Evolutionary conservation across 2,113 vertebrate genomes (phyloP), one percentile per base, ranked within the genome.

Genomic region (Cyanistes caeruleus): DNA sequence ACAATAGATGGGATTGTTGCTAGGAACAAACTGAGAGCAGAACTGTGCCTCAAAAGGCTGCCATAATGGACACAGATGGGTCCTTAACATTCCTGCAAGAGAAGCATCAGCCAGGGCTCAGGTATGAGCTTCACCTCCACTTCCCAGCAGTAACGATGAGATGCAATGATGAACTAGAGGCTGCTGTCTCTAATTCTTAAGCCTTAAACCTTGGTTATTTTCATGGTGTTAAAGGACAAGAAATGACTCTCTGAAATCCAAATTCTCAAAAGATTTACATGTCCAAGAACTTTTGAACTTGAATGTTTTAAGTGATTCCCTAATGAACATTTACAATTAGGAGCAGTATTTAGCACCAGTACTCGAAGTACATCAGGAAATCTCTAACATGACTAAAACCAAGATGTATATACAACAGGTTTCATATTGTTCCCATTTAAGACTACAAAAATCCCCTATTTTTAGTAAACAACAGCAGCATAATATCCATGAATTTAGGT

Each of bases 1-100:
- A 30, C 37, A 64, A 12, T 1, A 27, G 19, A 75, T 76, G 21
- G 20, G 27, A 53, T 3, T 41, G 15, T 7, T 79, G 9, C n/a
- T 69, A 60, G 19, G 30, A 85, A 44, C 11, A 65, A 21, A 41
- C 25, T 33, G 25, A 64, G 49, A 70, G 17, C 39, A 87, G 46
- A 41, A 75, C 56, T 30, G 20, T 4, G 4, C 22, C 46, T 73
- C 43, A 76, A 39, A 84, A 95, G 13, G 23, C 68, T 86, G 37
- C 25, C n/a, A 30, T 4, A 52, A 46, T 1, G 20, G 11, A 37
- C 14, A 24, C 0, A 0, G 25, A 20, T 0, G 0, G 23, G n/a
- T 37, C 23, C 30, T 28, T 24, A 44, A 37, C 0, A 1, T 7
- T 82, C 51, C 67, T 77, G 23, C 23, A 65, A 41, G 35, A 58